Percentiles rank a stretch among this genome's conserved stretches.
Evolutionary conservation across 2,113 vertebrate species (phyloP).

Genomic region (Daboia siamensis): DNA sequence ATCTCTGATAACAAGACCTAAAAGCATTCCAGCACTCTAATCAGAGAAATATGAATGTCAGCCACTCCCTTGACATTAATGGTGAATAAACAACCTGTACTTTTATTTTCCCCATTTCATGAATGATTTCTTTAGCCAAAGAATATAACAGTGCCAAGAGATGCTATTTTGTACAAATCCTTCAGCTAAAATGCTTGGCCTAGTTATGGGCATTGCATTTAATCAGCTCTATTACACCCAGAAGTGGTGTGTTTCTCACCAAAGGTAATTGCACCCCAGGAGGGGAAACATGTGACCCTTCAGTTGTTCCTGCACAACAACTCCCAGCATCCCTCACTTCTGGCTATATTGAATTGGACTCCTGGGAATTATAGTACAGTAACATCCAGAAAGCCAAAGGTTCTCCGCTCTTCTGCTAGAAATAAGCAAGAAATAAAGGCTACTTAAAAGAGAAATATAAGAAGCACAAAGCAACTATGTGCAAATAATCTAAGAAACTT

Average conservation of each 20-base stretch:
- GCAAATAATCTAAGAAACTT: background rate
- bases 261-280: background rate
- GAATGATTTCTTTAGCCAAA: background rate
- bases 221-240: background rate
- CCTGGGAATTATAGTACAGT: background rate
- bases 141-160: background rate
- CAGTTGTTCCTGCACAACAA: background rate
- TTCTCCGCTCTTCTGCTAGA: background rate
- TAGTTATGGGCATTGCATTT: background rate
- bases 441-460: background rate
- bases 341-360: background rate
- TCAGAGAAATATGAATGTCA: background rate
- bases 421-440: background rate
- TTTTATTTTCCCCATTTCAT: background rate
- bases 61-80: background rate
- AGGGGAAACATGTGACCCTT: background rate
- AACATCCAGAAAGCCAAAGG: background rate
- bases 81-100: background rate
- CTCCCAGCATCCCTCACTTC: background rate
- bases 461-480: background rate
- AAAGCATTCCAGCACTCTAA: background rate
- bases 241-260: background rate
- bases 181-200: background rate
- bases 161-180: background rate
- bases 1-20: background rate